phyloP scores from a whole-genome alignment of 2,113 vertebrate species.

The Anseranas semipalmata region DNA sequence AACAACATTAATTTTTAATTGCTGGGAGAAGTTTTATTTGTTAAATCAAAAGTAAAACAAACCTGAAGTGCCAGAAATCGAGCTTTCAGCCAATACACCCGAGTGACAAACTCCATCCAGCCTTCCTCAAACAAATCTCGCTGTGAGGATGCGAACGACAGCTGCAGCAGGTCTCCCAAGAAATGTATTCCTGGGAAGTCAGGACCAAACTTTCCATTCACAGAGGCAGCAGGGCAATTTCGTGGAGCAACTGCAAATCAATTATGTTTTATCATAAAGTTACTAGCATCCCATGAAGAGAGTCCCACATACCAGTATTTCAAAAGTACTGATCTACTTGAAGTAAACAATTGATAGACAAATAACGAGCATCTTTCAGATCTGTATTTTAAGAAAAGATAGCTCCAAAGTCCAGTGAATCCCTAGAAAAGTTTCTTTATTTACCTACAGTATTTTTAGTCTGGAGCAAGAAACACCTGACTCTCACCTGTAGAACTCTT shows the following conservation, averaged over 20 bases:
- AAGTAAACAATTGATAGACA: not conserved
- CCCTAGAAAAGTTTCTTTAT: not conserved
- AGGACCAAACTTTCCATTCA: slow-evolving; percentile 79
- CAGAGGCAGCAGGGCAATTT: slow-evolving; percentile 72
- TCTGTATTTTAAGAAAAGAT: not conserved
- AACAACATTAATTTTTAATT: not conserved
- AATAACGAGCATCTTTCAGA: not conserved
- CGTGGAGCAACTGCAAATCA: slow-evolving; percentile 85
- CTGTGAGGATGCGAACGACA: slow-evolving; percentile 91
- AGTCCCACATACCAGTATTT: not conserved
- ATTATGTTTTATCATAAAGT: not conserved
- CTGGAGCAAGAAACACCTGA: not conserved
- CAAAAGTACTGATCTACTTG: not conserved
- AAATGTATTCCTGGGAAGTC: slow-evolving; percentile 90
- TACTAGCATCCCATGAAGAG: not conserved
- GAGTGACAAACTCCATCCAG: slow-evolving; percentile 90
- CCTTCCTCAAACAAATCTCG: slow-evolving; percentile 87
- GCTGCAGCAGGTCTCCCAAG: slow-evolving; percentile 87
- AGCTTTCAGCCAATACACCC: slow-evolving; percentile 95
- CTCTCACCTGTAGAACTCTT: slow-evolving; percentile 85
- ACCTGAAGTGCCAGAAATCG: slow-evolving; percentile 92
- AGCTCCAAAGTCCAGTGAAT: not conserved
- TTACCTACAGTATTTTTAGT: not conserved
- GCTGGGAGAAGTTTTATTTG: not conserved
- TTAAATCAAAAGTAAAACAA: not conserved